Conservation (phyloP, 92 coral and sea anemone species). For the Paramuricea clavata region DNA sequence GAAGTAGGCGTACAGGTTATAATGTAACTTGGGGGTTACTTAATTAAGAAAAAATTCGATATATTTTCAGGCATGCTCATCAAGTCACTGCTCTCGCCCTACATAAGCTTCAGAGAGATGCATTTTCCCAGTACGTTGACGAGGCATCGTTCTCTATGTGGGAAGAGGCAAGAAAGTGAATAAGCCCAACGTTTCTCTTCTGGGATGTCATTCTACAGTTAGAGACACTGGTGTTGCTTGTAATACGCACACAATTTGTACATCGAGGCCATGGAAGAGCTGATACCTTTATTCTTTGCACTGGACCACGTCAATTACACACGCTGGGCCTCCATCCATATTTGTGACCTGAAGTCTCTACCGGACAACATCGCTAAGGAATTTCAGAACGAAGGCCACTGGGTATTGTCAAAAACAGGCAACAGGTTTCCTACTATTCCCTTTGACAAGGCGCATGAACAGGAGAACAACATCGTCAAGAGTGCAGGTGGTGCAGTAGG, state of each 20-base stretch:
- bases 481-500: constrained; percentile 63
- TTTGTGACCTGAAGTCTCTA: constrained; percentile 69
- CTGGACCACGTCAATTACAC: constrained; percentile 63
- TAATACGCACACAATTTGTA: constrained; percentile 62
- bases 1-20: too few relatives aligned
- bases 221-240: constrained; percentile 14
- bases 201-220: constrained; percentile 22
- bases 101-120: too few relatives aligned
- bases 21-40: too few relatives aligned
- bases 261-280: constrained; percentile 53
- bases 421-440: constrained; percentile 67
- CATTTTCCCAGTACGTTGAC: too few relatives aligned
- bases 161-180: too few relatives aligned
- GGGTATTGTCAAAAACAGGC: constrained; percentile 73
- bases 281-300: constrained; percentile 65
- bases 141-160: too few relatives aligned
- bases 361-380: constrained; percentile 48
- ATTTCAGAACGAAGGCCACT: constrained; percentile 63
- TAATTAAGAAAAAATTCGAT: too few relatives aligned
- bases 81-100: too few relatives aligned
- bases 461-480: constrained; percentile 71
- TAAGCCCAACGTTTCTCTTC: constrained; percentile 67
- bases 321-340: constrained; percentile 66
- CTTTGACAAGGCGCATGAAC: constrained; percentile 73
- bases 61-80: too few relatives aligned